Base-by-base conservation (phyloP, 1,140 invertebrate species). In the Charaxes varanes region DNA sequence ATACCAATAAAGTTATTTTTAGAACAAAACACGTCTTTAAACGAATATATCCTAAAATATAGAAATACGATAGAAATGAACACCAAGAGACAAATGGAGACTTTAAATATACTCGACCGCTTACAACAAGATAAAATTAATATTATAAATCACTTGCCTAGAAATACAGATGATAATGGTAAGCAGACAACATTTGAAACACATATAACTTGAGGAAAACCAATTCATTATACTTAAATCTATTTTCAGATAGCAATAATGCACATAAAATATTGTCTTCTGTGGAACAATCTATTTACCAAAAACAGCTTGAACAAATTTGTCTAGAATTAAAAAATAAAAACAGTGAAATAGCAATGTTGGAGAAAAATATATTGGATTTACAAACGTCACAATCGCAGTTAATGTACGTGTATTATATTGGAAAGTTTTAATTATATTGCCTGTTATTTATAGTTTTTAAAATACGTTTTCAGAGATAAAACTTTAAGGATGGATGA, bases 1-100 rank as follows among this genome's bases (percentile, higher is more conserved):
- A 41, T 84, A 43, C 59, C 78, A 5, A 27, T 77, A 6, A 54
- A 77, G n/a, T 26, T 76, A 38, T 84, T 84, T 65, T 57, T 73
- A 42, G 69, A 76, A 41, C 79, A 83, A 63, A 80, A 84, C 53
- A 28, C 37, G 16, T 40, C 46, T 11, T 41, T 81, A 5, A 77
- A 69, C 49, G 60, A 80, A 15, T 38, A 51, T 10, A 44, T 46
- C 15, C 41, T 62, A 17, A 85, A 83, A 57, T 74, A 80, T 52
- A 60, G 72, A 49, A 62, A 53, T 45, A 12, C 62, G 7, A 19
- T 73, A 12, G 70, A 82, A 40, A 22, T 12, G 8, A 47, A 52
- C 27, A 16, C 59, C 14, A 56, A 45, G 14, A 54, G 37, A 7
- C 27, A 51, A 19, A 40, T 47, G 26, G 32, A 53, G 18, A 18